Conservation (phyloP, 2,113 vertebrate species). For the Tyrannus savana region DNA sequence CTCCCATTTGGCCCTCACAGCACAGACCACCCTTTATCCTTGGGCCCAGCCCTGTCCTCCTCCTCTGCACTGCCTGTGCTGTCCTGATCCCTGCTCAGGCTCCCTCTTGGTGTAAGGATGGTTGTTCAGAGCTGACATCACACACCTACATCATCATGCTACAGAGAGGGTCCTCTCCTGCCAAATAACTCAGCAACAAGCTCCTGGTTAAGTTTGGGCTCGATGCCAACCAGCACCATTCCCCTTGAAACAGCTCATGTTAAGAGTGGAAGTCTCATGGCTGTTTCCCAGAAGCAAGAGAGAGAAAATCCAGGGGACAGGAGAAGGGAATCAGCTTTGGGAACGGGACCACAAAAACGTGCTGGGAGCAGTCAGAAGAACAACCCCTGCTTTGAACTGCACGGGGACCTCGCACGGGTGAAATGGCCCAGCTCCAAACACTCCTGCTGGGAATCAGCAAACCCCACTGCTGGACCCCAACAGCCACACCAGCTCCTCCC, state of each 20-base stretch:
- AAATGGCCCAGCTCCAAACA: fast-evolving
- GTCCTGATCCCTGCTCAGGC: not conserved
- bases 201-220: not conserved
- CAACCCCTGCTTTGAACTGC: not conserved
- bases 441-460: not conserved
- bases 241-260: not conserved
- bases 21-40: fast-evolving
- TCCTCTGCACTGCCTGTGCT: fast-evolving
- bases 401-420: fast-evolving
- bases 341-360: not conserved
- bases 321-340: not conserved
- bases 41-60: not conserved
- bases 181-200: not conserved
- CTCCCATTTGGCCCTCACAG: not conserved
- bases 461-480: fast-evolving
- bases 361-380: not conserved
- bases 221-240: not conserved
- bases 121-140: not conserved
- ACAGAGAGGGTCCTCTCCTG: not conserved
- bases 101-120: fast-evolving
- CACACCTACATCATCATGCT: not conserved
- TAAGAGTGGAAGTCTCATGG: not conserved
- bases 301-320: not conserved
- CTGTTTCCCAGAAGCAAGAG: not conserved
- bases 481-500: not conserved